Conservation (phyloP, 2,888 invertebrate genomes). For the Drosophila pseudotakahashii region DNA sequence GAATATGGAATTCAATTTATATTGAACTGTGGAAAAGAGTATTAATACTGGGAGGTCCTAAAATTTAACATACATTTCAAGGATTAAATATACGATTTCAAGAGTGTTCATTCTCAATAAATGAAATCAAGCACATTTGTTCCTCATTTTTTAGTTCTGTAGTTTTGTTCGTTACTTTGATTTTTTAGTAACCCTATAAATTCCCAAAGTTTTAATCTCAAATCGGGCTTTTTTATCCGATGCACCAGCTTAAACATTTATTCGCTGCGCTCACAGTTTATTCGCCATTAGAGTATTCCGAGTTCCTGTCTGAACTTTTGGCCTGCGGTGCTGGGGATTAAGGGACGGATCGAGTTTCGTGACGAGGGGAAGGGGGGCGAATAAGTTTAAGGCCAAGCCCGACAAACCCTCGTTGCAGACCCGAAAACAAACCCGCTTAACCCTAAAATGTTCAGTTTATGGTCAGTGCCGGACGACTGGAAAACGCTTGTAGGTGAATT, state of each 20-base stretch:
- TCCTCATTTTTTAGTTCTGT: too few relatives aligned
- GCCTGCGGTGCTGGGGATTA: background rate
- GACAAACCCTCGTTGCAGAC: constrained; percentile 30
- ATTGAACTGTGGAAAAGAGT: constrained; percentile 10
- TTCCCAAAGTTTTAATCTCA: background rate
- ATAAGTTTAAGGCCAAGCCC: constrained; percentile 21
- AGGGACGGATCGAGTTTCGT: background rate
- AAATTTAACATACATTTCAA: too few relatives aligned
- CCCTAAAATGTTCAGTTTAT: constrained; percentile 65
- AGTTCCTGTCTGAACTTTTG: constrained; percentile 7
- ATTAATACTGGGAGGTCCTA: too few relatives aligned
- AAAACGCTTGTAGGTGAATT: constrained; percentile 57
- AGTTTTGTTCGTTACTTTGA: too few relatives aligned
- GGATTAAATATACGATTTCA: too few relatives aligned
- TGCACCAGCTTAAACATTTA: background rate
- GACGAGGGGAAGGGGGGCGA: constrained; percentile 14
- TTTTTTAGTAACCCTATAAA: too few relatives aligned
- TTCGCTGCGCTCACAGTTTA: background rate
- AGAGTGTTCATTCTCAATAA: too few relatives aligned
- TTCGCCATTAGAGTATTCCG: constrained; percentile 19
- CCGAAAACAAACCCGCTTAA: constrained; percentile 45
- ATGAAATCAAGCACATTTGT: too few relatives aligned
- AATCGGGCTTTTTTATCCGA: background rate
- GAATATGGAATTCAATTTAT: constrained; percentile 54
- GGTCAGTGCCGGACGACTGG: constrained; percentile 45